A percentile compares a stretch with the other conserved stretches of the same genome.
Conservation (phyloP, 2,113 vertebrate species). For the Centropus unirufus region DNA sequence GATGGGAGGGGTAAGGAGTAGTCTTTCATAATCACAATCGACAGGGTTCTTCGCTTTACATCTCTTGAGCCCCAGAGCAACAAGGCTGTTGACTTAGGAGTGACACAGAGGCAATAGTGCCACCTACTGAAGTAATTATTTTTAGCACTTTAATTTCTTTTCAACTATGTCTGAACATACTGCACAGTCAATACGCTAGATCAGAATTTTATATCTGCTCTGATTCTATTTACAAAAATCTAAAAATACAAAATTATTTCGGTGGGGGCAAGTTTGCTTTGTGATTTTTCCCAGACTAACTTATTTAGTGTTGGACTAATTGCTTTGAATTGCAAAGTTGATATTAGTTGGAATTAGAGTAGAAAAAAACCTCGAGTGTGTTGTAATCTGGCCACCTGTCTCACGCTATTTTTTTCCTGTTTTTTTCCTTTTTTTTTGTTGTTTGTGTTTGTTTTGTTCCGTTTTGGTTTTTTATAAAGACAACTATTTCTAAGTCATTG, state of each 20-base stretch:
- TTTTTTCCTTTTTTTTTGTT: no score
- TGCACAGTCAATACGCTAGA: background rate
- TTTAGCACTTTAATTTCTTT: background rate
- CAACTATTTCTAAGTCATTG: background rate
- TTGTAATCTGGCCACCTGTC: background rate
- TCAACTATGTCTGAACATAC: background rate
- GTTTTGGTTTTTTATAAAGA: background rate
- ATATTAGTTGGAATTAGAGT: background rate
- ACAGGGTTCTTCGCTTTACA: background rate
- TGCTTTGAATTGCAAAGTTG: background rate
- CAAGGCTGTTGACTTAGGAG: background rate
- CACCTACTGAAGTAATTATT: constrained; percentile 56
- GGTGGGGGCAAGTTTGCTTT: background rate
- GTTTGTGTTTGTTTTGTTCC: no score
- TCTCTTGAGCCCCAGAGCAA: background rate
- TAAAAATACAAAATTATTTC: background rate
- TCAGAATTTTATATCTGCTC: background rate
- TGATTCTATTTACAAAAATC: background rate
- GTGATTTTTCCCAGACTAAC: background rate
- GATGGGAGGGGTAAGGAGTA: background rate
- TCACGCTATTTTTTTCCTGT: background rate
- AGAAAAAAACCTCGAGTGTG: background rate
- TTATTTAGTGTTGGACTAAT: background rate
- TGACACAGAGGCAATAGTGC: constrained; percentile 58
- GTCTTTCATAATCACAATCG: background rate